These are phyloP conservation scores for Orthosia gothica DNA, from an alignment of 2,888 invertebrate species.

Conservation along the genomic window DNA sequence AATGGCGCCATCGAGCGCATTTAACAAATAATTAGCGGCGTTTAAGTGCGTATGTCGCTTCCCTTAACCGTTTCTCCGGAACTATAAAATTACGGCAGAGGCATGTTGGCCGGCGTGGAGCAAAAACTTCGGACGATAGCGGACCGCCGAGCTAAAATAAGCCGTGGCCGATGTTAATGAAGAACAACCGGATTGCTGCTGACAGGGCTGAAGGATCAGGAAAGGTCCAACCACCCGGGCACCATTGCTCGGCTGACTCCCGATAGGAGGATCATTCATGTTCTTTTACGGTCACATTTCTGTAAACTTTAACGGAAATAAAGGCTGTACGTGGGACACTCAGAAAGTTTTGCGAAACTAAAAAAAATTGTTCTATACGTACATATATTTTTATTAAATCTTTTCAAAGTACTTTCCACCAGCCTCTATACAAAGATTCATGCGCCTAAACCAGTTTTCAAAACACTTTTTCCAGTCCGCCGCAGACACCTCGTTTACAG, in stretches of 20 bases:
- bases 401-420: too few species aligned
- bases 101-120: constrained; percentile 72
- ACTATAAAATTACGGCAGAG: constrained; percentile 85
- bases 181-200: constrained; percentile 78
- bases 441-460: too few species aligned
- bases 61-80: constrained; percentile 85
- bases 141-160: constrained; percentile 80
- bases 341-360: too few species aligned
- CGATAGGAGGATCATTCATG: constrained; percentile 15
- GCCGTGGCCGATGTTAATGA: constrained; percentile 77
- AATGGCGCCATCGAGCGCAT: constrained; percentile 81
- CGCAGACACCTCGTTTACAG: too few species aligned
- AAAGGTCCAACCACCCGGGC: constrained; percentile 64
- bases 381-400: too few species aligned
- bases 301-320: not conserved
- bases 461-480: too few species aligned
- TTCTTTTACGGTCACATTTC: not conserved
- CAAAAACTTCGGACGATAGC: constrained; percentile 79
- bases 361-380: too few species aligned
- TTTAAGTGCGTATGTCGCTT: constrained; percentile 79
- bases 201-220: constrained; percentile 73
- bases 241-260: constrained; percentile 35
- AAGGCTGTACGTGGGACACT: too few species aligned
- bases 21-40: constrained; percentile 81
- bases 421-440: too few species aligned